Conservation (phyloP, 2,797 vertebrate genomes). For the Gambelia wislizenii region DNA sequence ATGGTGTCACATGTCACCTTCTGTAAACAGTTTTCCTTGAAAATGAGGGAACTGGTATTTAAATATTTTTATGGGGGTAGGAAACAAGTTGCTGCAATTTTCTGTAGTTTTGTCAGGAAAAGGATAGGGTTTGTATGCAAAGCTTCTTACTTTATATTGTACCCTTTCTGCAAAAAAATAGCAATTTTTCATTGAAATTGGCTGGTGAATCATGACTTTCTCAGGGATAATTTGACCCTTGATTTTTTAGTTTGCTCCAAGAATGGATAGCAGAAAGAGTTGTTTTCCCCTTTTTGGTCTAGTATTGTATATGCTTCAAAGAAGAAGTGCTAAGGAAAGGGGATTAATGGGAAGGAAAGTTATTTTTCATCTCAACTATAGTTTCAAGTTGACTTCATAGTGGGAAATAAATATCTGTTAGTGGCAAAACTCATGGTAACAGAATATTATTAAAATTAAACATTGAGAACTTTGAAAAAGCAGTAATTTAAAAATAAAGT, state of each 20-base stretch:
- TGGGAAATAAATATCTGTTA: constrained; percentile 51
- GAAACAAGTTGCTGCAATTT: too few species aligned
- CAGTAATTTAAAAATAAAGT: neutral
- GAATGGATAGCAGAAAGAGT: constrained; percentile 14
- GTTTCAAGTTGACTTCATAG: neutral
- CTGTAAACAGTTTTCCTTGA: neutral
- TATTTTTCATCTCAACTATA: neutral
- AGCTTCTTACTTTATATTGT: neutral
- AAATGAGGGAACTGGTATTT: neutral
- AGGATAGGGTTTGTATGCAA: neutral
- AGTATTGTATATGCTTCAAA: neutral
- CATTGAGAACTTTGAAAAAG: neutral
- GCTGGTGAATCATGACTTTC: neutral
- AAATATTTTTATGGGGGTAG: too few species aligned
- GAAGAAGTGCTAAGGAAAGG: constrained; percentile 43
- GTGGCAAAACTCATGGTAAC: constrained; percentile 45
- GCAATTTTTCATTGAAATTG: neutral
- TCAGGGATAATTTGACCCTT: neutral
- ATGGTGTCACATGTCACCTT: neutral
- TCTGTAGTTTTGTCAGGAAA: too few species aligned
- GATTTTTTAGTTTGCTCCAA: neutral
- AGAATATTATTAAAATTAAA: neutral
- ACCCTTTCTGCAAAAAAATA: neutral
- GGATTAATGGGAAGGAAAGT: neutral
- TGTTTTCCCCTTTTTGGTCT: rapidly evolving